These are phyloP conservation scores for Geothlypis trichas DNA, from an alignment of 2,113 vertebrate species.

Conservation along the genomic window DNA sequence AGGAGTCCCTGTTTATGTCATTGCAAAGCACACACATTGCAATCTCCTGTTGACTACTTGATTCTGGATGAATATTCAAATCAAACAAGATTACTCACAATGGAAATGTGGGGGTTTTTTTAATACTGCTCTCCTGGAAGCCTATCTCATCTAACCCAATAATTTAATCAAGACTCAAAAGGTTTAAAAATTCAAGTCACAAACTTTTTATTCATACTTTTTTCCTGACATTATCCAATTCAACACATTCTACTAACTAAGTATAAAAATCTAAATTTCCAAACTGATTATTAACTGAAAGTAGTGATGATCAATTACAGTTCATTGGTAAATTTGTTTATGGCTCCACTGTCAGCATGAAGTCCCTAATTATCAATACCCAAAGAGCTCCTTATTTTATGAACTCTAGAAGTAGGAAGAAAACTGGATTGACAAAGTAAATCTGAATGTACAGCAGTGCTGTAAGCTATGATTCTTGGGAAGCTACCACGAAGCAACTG, in stretches of 20 bases:
- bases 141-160: not conserved
- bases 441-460: not conserved
- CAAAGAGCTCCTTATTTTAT: not conserved
- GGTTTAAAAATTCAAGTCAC: not conserved
- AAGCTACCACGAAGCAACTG: not conserved
- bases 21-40: not conserved
- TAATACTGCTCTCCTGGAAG: not conserved
- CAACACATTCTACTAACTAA: not conserved
- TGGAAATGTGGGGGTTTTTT: not conserved
- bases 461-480: not conserved
- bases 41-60: not conserved
- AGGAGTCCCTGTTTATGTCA: not conserved
- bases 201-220: not conserved
- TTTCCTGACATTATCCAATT: not conserved
- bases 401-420: not conserved
- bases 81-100: not conserved
- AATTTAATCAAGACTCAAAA: not conserved
- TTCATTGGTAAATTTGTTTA: constrained; percentile 4
- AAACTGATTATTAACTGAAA: not conserved
- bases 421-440: not conserved
- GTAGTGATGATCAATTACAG: not conserved
- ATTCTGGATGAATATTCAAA: not conserved
- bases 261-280: not conserved
- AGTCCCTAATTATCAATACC: not conserved
- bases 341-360: not conserved